phyloP scores from a whole-genome alignment of 2,113 vertebrate species.

The Prionailurus bengalensis region DNA sequence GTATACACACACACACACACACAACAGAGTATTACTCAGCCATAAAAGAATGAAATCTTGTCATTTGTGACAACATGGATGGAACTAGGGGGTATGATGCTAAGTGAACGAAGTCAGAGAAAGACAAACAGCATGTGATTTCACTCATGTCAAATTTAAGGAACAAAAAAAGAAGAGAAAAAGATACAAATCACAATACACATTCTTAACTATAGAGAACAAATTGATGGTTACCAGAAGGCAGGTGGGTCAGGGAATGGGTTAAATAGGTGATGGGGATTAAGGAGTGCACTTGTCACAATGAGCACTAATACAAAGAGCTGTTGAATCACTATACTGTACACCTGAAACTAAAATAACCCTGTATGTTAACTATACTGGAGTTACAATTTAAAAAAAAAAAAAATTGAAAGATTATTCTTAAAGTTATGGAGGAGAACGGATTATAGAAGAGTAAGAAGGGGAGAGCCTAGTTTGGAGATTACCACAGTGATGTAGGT shows the following conservation, averaged over 20 bases:
- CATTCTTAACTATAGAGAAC: background rate
- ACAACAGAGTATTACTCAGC: background rate
- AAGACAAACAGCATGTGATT: background rate
- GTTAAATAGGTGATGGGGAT: background rate
- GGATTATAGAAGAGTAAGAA: background rate
- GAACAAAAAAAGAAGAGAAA: background rate
- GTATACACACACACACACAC: too few relatives aligned
- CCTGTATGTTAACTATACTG: background rate
- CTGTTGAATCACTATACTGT: background rate
- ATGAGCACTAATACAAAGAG: background rate
- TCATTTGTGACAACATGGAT: background rate
- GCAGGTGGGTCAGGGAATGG: background rate
- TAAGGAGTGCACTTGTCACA: background rate
- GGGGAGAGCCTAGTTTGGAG: background rate
- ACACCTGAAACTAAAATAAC: background rate
- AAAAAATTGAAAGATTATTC: background rate
- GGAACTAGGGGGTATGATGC: background rate
- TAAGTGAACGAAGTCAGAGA: background rate
- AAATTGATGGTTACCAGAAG: background rate
- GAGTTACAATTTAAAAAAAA: background rate
- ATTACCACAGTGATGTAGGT: background rate
- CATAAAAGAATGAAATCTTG: background rate
- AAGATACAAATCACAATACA: background rate
- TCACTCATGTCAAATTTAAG: background rate
- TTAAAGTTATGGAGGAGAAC: background rate